Percentiles rank a stretch among this genome's conserved stretches.
Conservation (phyloP, 2,888 invertebrate species). For the Heliconius ismenius region DNA sequence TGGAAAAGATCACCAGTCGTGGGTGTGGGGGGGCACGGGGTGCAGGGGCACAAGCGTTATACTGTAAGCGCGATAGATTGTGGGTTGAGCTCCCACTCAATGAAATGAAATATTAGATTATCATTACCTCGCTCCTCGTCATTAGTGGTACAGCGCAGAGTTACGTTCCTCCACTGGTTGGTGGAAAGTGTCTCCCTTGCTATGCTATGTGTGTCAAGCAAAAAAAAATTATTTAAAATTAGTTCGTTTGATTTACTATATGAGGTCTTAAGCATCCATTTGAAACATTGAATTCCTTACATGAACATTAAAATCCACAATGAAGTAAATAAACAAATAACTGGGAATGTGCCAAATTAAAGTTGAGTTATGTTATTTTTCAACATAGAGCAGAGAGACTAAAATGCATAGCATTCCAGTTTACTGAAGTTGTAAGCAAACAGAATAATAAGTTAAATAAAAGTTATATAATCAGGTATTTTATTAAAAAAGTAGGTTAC, state of each 20-base stretch:
- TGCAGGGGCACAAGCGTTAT: too few species aligned
- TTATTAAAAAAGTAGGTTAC: conserved; percentile 17
- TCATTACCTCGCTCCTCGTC: background rate
- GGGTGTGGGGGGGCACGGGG: background rate
- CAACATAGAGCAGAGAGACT: background rate
- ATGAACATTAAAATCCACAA: background rate
- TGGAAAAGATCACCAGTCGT: background rate
- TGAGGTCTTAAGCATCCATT: background rate
- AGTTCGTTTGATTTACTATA: too few species aligned
- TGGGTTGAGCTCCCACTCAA: background rate
- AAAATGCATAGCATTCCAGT: too few species aligned
- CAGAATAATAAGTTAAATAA: background rate
- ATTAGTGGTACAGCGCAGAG: background rate
- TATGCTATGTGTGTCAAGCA: too few species aligned
- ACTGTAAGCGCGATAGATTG: background rate
- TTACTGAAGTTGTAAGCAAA: background rate
- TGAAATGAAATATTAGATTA: background rate
- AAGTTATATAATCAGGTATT: background rate
- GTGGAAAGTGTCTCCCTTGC: too few species aligned
- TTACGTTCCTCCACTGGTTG: too few species aligned
- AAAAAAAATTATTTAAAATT: too few species aligned
- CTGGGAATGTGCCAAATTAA: too few species aligned
- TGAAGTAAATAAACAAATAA: background rate
- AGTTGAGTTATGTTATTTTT: background rate
- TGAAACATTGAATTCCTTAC: background rate